These are phyloP conservation scores for Bufotes viridis DNA, from an alignment of 2,797 vertebrate genomes.

Conservation along the genomic window DNA sequence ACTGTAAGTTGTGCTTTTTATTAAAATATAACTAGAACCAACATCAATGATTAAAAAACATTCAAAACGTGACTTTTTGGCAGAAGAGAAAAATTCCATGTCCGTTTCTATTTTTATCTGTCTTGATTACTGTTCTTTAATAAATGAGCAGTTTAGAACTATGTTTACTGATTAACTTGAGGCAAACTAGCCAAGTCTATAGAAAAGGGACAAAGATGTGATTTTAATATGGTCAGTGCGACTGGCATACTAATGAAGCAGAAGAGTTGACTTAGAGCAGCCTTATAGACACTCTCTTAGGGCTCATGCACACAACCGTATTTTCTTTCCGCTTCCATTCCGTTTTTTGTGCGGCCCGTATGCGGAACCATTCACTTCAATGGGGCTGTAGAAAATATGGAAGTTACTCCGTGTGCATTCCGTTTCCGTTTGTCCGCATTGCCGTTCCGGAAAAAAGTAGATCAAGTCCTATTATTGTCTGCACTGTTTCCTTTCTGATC, in stretches of 20 bases:
- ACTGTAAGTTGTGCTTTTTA: neutral
- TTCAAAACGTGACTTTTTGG: constrained; percentile 39
- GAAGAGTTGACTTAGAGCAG: neutral
- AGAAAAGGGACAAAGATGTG: neutral
- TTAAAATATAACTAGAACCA: neutral
- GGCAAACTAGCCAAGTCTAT: neutral
- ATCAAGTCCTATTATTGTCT: too few relatives aligned
- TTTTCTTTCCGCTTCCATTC: too few relatives aligned
- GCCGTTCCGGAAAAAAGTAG: too few relatives aligned
- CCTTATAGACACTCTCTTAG: too few relatives aligned
- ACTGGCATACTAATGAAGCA: neutral
- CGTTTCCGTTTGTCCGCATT: too few relatives aligned
- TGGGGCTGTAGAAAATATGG: too few relatives aligned
- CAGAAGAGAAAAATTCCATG: constrained; percentile 12
- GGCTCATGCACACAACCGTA: too few relatives aligned
- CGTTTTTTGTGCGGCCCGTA: too few relatives aligned
- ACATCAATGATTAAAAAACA: constrained; percentile 8
- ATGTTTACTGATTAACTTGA: constrained; percentile 38
- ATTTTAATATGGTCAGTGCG: constrained; percentile 6
- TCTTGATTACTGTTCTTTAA: constrained; percentile 55
- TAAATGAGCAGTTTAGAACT: neutral
- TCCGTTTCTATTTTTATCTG: constrained; percentile 64
- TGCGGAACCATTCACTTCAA: too few relatives aligned
- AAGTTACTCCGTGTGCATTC: too few relatives aligned
- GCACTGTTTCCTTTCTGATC: too few relatives aligned